Evolutionary conservation across 2,797 vertebrate species (phyloP).

Genomic region (Crossoptilon crossoptilon): DNA sequence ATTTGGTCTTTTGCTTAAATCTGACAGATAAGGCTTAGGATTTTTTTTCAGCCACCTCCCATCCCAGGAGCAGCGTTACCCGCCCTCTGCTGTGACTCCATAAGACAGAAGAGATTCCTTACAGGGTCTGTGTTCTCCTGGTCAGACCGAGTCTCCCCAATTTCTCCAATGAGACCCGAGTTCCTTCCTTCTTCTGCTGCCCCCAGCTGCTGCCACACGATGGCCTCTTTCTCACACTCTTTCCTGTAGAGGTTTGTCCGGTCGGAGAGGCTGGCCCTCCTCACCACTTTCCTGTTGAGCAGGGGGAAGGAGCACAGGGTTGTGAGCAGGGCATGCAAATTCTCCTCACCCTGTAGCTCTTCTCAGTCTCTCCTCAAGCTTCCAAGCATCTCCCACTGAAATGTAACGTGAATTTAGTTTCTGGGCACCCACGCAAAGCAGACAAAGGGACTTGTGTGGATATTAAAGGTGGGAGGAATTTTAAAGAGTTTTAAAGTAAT

Average conservation of each 20-base stretch:
- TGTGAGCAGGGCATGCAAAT: background rate
- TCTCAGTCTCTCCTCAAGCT: background rate
- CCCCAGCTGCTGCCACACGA: conserved; percentile 93
- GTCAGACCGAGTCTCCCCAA: conserved; percentile 87
- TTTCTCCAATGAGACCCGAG: conserved; percentile 78
- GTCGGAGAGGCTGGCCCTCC: conserved; percentile 94
- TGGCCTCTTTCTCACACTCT: conserved; percentile 97
- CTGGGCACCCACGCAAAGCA: background rate
- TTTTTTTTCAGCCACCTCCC: background rate
- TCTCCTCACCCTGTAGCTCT: background rate
- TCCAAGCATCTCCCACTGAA: conserved; percentile 5
- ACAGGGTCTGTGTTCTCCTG: conserved; percentile 89
- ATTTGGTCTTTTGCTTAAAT: background rate
- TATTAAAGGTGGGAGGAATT: conserved; percentile 35
- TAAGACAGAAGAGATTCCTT: conserved; percentile 30
- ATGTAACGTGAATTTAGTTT: background rate
- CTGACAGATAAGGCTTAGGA: background rate
- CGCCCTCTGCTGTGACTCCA: background rate
- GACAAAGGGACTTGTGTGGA: background rate
- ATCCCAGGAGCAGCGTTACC: background rate
- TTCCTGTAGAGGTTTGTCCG: conserved; percentile 95
- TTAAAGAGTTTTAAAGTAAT: background rate
- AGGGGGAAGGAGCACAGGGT: background rate
- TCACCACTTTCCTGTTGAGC: conserved; percentile 91
- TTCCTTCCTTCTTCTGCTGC: conserved; percentile 81